Percentiles rank a stretch among this genome's conserved stretches.
Evolutionary conservation across 2,888 invertebrate species (phyloP).

Genomic region (Blastobasis lacticolella): DNA sequence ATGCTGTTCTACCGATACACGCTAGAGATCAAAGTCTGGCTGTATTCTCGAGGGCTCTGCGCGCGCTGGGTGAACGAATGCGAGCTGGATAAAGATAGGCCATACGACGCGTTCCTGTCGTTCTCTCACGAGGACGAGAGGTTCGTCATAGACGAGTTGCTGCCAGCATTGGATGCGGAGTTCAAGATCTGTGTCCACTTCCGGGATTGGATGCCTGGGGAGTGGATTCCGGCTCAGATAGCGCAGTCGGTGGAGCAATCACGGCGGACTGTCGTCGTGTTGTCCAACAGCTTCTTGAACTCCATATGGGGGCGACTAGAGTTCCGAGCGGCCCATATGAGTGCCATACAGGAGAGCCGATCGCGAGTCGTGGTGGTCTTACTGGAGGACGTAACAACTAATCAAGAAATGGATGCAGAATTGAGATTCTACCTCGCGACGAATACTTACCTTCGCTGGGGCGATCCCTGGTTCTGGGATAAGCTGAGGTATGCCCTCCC

Average conservation of each 20-base stretch:
- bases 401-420: constrained; percentile 48
- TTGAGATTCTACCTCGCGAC: constrained; percentile 78
- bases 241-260: constrained; percentile 80
- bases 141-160: constrained; percentile 78
- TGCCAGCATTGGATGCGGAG: constrained; percentile 77
- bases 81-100: constrained; percentile 19
- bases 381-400: constrained; percentile 75
- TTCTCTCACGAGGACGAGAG: constrained; percentile 84
- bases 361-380: constrained; percentile 81
- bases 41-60: constrained; percentile 15
- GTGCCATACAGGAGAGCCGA: constrained; percentile 57
- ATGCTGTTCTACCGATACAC: constrained; percentile 16
- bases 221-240: constrained; percentile 81
- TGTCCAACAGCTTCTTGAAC: constrained; percentile 23
- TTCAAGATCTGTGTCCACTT: constrained; percentile 79
- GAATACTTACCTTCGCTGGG: constrained; percentile 88
- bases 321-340: constrained; percentile 68
- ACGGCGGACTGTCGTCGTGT: constrained; percentile 38
- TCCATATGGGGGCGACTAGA: constrained; percentile 79
- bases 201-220: constrained; percentile 84
- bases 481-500: constrained; percentile 82
- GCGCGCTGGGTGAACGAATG: constrained; percentile 16
- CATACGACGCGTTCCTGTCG: constrained; percentile 88
- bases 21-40: constrained; percentile 17
- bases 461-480: constrained; percentile 86